Evolutionary conservation across 2,113 vertebrate genomes (phyloP).

Genomic region (Emydocephalus ijimae): DNA sequence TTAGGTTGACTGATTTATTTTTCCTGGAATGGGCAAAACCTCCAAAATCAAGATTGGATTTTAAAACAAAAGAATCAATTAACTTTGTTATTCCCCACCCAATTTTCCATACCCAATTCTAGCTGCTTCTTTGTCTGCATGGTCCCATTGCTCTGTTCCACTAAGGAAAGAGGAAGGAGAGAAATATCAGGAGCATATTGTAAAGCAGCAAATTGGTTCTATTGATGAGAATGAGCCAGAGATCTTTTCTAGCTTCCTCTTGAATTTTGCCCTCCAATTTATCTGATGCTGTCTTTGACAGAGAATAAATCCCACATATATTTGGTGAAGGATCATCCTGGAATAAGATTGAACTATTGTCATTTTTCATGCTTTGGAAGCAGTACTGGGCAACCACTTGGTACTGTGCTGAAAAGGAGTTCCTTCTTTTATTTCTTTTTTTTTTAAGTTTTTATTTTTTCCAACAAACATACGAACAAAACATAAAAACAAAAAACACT

Average conservation of each 20-base stretch:
- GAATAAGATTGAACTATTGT: conserved; percentile 26
- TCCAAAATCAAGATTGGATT: background rate
- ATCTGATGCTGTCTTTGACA: conserved; percentile 26
- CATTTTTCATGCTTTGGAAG: conserved; percentile 26
- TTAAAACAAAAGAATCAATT: background rate
- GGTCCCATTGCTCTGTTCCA: background rate
- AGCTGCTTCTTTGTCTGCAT: background rate
- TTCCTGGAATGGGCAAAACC: background rate
- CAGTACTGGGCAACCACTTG: conserved; percentile 32
- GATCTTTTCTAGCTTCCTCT: background rate
- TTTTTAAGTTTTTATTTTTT: too few relatives aligned
- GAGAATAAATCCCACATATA: conserved; percentile 5
- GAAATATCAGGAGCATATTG: background rate
- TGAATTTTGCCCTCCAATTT: conserved; percentile 32
- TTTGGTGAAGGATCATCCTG: background rate
- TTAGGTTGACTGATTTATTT: background rate
- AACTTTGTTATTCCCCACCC: background rate
- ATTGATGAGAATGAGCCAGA: background rate
- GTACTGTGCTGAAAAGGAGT: conserved; percentile 26
- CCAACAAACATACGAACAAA: too few relatives aligned
- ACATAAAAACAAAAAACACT: too few relatives aligned
- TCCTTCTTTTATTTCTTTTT: conserved; percentile 21
- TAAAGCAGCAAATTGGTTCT: conserved; percentile 16
- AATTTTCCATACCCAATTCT: background rate
- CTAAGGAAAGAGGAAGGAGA: background rate